Evolutionary conservation across 2,888 invertebrate species (phyloP).

Genomic region (Lasioglossum figueresi): DNA sequence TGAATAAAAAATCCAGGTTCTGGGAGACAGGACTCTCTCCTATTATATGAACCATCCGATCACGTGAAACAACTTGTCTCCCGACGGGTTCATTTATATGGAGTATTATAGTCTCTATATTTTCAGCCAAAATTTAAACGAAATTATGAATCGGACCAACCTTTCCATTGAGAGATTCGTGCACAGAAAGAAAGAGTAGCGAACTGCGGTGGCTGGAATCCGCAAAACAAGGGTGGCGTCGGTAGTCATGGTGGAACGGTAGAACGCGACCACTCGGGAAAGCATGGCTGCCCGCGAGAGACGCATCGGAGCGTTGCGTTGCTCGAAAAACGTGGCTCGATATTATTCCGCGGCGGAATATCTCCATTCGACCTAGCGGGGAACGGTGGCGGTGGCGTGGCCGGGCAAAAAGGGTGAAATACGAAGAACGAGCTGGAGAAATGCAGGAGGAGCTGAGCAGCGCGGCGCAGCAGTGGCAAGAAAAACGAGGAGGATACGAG

Average conservation of each 20-base stretch:
- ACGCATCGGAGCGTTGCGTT: conserved; percentile 55
- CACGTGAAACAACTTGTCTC: too few species aligned
- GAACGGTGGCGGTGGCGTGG: background rate
- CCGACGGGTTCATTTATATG: background rate
- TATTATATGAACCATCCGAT: too few species aligned
- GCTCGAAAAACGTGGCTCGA: conserved; percentile 62
- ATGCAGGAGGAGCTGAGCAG: background rate
- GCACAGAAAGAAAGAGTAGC: background rate
- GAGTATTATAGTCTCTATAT: background rate
- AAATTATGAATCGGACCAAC: background rate
- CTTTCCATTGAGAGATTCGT: background rate
- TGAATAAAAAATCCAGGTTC: too few species aligned
- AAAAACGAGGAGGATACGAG: conserved; percentile 43
- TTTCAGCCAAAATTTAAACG: too few species aligned
- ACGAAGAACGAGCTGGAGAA: conserved; percentile 39
- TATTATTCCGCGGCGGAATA: conserved; percentile 69
- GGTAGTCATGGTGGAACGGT: conserved; percentile 21
- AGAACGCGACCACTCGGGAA: background rate
- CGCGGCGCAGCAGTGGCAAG: conserved; percentile 7
- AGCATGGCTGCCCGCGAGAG: conserved; percentile 1
- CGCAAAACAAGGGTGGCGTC: conserved; percentile 21
- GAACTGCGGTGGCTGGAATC: background rate
- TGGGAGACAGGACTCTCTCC: too few species aligned
- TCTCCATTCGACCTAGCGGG: conserved; percentile 62
- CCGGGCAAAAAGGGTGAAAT: conserved; percentile 52